Evolutionary conservation across 2,888 invertebrate species (phyloP).

Genomic region (Dermolepida albohirtum): DNA sequence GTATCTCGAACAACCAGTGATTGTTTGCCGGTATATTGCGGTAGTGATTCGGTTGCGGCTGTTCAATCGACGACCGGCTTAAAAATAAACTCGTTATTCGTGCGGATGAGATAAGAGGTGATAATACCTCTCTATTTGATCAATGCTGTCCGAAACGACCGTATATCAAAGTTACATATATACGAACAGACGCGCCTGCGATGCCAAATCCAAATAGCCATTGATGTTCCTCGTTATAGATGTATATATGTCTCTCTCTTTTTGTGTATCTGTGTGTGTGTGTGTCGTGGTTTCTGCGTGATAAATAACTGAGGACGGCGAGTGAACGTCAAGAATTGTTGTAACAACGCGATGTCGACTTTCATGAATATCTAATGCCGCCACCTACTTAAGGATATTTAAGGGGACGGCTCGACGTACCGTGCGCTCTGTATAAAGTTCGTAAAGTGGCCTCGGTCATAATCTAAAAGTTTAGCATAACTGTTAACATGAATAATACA

Average conservation of each 20-base stretch:
- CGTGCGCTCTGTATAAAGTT: slow-evolving; percentile 16
- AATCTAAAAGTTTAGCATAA: slow-evolving; percentile 28
- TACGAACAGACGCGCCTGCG: slow-evolving; percentile 54
- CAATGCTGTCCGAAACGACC: slow-evolving; percentile 49
- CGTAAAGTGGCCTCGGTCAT: slow-evolving; percentile 6
- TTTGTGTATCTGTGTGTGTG: neutral
- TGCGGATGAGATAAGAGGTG: slow-evolving; percentile 46
- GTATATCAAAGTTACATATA: slow-evolving; percentile 51
- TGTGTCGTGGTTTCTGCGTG: slow-evolving; percentile 41
- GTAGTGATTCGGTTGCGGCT: slow-evolving; percentile 4
- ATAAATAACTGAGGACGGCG: slow-evolving; percentile 41
- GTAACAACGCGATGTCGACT: slow-evolving; percentile 18
- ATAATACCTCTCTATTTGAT: slow-evolving; percentile 47
- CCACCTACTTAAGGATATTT: slow-evolving; percentile 37
- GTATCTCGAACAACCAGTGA: too few species aligned
- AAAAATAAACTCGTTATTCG: slow-evolving; percentile 39
- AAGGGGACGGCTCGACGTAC: slow-evolving; percentile 12
- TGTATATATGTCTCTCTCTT: slow-evolving; percentile 32
- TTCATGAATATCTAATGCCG: slow-evolving; percentile 36
- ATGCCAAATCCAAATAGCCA: slow-evolving; percentile 55
- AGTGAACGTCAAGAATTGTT: slow-evolving; percentile 25
- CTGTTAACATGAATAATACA: slow-evolving; percentile 29
- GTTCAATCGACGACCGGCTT: slow-evolving; percentile 21
- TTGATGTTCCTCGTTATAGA: slow-evolving; percentile 52
- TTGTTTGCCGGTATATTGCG: too few species aligned